These are phyloP conservation scores for Mermis nigrescens DNA, from an alignment of 2,888 invertebrate species.

Conservation along the genomic window DNA sequence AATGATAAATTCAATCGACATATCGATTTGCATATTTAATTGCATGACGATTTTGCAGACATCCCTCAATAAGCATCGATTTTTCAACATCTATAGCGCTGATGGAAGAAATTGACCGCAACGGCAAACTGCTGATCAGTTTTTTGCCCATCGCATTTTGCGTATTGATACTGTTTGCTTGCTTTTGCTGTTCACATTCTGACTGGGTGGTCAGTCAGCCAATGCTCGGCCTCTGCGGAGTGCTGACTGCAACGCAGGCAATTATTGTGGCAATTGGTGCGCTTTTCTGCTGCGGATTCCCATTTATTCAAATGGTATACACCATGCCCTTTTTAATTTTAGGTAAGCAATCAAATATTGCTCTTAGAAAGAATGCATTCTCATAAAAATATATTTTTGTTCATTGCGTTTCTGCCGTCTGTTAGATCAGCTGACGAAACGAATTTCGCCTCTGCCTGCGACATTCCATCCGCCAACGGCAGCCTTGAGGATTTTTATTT, in stretches of 20 bases:
- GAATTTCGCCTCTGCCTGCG: too few species aligned
- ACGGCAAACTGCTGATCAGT: conserved; percentile 20
- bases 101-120: conserved; percentile 28
- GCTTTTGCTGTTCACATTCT: conserved; percentile 67
- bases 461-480: too few species aligned
- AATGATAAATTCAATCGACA: conserved; percentile 14
- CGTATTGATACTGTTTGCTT: conserved; percentile 25
- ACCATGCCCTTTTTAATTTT: conserved; percentile 87
- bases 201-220: conserved; percentile 81
- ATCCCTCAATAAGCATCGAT: conserved; percentile 17
- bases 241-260: conserved; percentile 72
- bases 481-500: too few species aligned
- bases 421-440: too few species aligned
- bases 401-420: too few species aligned
- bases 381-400: too few species aligned
- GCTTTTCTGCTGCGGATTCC: conserved; percentile 68
- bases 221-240: conserved; percentile 68
- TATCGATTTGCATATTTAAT: background rate
- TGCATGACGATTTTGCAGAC: too few species aligned
- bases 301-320: conserved; percentile 78
- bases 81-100: conserved; percentile 24
- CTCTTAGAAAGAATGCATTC: too few species aligned
- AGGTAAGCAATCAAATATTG: conserved; percentile 56
- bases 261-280: conserved; percentile 70
- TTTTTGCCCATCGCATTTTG: conserved; percentile 17